Percentiles rank a stretch among this genome's conserved stretches.
Conservation (phyloP, 2,888 invertebrate species). For the Synergus japonicus region DNA sequence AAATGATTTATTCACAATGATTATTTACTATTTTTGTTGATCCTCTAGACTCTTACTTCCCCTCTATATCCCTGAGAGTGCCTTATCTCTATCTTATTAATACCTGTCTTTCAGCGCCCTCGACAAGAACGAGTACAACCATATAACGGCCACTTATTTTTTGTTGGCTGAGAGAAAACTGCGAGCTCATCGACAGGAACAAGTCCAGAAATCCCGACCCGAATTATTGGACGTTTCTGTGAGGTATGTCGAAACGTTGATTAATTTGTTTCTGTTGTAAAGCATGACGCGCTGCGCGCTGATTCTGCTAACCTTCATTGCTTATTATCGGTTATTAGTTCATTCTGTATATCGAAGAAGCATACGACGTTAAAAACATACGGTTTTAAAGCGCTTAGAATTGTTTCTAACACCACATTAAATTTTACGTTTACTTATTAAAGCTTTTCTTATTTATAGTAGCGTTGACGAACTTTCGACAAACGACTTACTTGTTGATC, state of each 20-base stretch:
- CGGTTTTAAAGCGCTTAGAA: background rate
- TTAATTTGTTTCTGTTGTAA: conserved; percentile 17
- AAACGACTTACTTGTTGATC: conserved; percentile 64
- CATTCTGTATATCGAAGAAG: background rate
- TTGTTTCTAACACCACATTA: background rate
- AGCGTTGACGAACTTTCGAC: conserved; percentile 63
- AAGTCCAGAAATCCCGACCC: conserved; percentile 74
- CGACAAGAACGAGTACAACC: conserved; percentile 97
- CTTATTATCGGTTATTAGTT: conserved; percentile 19
- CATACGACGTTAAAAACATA: background rate
- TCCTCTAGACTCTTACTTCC: conserved; percentile 15
- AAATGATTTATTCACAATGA: background rate
- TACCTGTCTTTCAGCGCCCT: conserved; percentile 83
- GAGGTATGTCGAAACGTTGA: conserved; percentile 59
- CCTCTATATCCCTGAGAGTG: background rate
- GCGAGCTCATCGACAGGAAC: conserved; percentile 86
- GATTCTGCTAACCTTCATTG: conserved; percentile 21
- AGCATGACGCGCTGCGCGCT: conserved; percentile 17
- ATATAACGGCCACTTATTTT: conserved; percentile 98
- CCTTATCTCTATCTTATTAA: conserved; percentile 28
- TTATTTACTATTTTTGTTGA: conserved; percentile 22
- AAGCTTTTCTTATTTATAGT: conserved; percentile 56
- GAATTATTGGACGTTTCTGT: conserved; percentile 73
- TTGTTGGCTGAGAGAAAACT: conserved; percentile 96
- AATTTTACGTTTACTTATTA: conserved; percentile 5